These are phyloP conservation scores for Perodicticus potto DNA, from an alignment of 2,797 vertebrate species.

Conservation along the genomic window DNA sequence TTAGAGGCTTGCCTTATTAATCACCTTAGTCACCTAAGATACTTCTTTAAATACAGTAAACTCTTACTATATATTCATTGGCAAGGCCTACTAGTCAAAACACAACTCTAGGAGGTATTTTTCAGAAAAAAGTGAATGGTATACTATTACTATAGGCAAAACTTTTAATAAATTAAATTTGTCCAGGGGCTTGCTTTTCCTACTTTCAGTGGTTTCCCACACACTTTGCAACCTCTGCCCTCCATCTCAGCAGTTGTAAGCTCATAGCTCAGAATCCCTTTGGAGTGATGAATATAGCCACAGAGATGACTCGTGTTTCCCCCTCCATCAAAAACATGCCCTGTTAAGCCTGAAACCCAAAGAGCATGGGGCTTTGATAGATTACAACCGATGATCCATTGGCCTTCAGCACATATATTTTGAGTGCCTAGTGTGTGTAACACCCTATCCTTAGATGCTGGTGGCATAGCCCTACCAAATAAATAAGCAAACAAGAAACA, in stretches of 20 bases:
- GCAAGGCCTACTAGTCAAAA: neutral
- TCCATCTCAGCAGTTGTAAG: neutral
- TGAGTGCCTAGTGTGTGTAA: neutral
- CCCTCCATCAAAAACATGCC: neutral
- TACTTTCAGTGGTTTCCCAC: neutral
- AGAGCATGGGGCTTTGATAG: neutral
- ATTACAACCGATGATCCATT: neutral
- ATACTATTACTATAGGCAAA: neutral
- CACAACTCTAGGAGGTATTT: neutral
- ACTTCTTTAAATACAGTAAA: neutral
- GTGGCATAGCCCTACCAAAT: neutral
- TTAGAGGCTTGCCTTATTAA: neutral
- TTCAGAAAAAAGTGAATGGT: neutral
- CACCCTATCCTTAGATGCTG: neutral
- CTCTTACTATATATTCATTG: neutral
- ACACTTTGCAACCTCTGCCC: neutral
- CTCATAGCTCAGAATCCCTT: neutral
- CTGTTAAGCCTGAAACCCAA: neutral
- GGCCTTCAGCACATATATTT: neutral
- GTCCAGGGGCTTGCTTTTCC: neutral
- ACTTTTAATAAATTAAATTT: neutral
- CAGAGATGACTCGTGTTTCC: neutral
- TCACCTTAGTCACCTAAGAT: neutral
- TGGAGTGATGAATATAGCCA: neutral
- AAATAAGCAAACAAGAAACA: neutral